phyloP scores from a whole-genome alignment of 2,797 vertebrate species.

The Scarus forsteni region DNA sequence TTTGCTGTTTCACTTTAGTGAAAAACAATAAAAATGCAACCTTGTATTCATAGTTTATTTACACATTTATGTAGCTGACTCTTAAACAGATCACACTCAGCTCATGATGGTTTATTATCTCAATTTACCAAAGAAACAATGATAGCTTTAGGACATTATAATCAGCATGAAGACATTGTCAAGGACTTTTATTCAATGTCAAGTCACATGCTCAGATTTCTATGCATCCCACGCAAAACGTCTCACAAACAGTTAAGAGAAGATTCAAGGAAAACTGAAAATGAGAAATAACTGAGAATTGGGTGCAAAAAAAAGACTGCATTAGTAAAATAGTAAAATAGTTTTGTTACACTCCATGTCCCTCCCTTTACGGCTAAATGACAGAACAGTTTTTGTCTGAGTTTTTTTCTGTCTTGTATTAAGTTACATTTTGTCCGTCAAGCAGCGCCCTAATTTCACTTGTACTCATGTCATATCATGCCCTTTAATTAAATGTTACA shows the following conservation, averaged over 20 bases:
- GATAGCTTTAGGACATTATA: not conserved
- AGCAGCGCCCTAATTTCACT: not conserved
- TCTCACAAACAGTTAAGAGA: not conserved
- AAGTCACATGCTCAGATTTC: not conserved
- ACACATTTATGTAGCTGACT: not conserved
- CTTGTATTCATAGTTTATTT: too few species aligned
- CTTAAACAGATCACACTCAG: not conserved
- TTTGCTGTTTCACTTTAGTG: too few species aligned
- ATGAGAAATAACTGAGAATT: not conserved
- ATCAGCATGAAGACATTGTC: not conserved
- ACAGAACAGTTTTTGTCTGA: not conserved
- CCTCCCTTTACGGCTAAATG: not conserved
- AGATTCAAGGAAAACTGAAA: not conserved
- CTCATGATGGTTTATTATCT: not conserved
- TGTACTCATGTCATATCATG: conserved; percentile 56
- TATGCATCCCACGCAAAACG: not conserved
- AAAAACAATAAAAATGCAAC: too few species aligned
- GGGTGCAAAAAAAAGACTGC: not conserved
- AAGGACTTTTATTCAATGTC: not conserved
- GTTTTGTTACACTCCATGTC: not conserved
- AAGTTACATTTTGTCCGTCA: conserved; percentile 29
- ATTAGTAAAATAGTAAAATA: not conserved
- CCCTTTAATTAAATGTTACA: conserved; percentile 53
- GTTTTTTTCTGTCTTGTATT: not conserved
- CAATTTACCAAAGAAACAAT: conserved; percentile 1